A percentile compares a stretch with the other conserved stretches of the same genome.
These are phyloP conservation scores for Hartigia nigra DNA, from an alignment of 2,888 invertebrate species.

Conservation along the genomic window DNA sequence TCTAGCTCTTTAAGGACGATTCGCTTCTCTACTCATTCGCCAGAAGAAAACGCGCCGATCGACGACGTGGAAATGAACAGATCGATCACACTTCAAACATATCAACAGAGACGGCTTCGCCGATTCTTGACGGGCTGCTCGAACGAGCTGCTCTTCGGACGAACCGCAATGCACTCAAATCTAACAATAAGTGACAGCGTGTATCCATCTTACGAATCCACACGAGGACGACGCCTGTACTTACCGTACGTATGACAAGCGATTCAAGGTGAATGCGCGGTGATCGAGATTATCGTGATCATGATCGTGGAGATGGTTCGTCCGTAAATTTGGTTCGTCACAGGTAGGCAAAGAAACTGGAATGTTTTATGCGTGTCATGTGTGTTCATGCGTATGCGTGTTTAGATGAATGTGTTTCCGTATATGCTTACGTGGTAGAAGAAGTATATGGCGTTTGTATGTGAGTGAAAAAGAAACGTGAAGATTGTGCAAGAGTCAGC, in stretches of 20 bases:
- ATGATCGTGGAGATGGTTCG: not conserved
- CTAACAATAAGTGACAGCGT: not conserved
- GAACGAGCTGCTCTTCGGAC: not conserved
- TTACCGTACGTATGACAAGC: not conserved
- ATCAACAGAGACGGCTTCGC: not conserved
- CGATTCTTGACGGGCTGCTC: not conserved
- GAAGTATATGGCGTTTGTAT: not conserved
- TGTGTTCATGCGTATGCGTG: not conserved
- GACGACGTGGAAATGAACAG: slow-evolving; percentile 24
- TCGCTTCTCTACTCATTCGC: slow-evolving; percentile 35
- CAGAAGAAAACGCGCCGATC: slow-evolving; percentile 30
- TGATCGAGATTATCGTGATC: not conserved
- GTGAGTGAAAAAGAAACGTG: not conserved
- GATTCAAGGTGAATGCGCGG: not conserved
- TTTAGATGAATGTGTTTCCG: not conserved
- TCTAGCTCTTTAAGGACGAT: slow-evolving; percentile 50
- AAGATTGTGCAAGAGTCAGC: not conserved
- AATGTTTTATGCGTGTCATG: not conserved
- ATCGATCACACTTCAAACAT: not conserved
- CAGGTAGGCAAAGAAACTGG: not conserved
- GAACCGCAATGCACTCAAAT: not conserved
- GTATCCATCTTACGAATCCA: not conserved
- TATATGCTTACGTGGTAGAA: not conserved
- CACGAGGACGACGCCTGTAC: not conserved
- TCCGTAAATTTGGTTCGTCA: not conserved